A percentile compares a stretch with the other conserved stretches of the same genome.
These are phyloP conservation scores for Parapsyche elsis DNA, from an alignment of 1,140 invertebrate species.

Conservation along the genomic window DNA sequence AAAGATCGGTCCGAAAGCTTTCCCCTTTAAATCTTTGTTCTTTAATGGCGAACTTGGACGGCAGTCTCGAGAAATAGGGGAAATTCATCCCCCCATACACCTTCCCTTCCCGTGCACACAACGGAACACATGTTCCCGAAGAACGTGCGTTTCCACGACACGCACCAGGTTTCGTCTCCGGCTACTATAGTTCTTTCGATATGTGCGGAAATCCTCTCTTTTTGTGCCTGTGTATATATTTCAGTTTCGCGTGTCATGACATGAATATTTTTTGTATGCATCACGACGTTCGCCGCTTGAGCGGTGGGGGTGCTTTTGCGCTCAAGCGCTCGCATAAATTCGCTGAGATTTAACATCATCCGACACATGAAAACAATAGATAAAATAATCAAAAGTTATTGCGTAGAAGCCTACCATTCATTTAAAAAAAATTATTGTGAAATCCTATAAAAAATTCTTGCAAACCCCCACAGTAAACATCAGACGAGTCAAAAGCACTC, in stretches of 20 bases:
- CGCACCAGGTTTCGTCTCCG: not conserved
- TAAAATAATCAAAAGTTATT: too few species aligned
- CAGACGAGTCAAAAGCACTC: not conserved
- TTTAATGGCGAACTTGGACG: conserved; percentile 29
- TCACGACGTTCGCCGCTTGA: not conserved
- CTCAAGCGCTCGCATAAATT: too few species aligned
- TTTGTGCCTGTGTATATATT: not conserved
- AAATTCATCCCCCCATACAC: not conserved
- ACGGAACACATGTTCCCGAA: conserved; percentile 18
- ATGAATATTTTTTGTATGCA: not conserved
- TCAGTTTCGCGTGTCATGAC: not conserved
- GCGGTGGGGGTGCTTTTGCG: too few species aligned
- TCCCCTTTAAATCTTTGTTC: conserved; percentile 27
- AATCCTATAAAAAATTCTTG: conserved; percentile 1
- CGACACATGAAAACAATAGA: not conserved
- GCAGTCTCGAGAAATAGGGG: not conserved
- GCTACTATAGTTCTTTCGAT: not conserved
- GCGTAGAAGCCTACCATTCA: too few species aligned
- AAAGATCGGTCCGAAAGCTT: conserved; percentile 28
- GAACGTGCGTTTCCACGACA: conserved; percentile 16
- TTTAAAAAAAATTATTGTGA: not conserved
- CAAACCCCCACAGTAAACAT: too few species aligned
- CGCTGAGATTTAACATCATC: too few species aligned
- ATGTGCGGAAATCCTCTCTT: not conserved
- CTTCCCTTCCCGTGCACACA: not conserved